Evolutionary conservation across 2,888 invertebrate species (phyloP).

Genomic region (Tachina fera): DNA sequence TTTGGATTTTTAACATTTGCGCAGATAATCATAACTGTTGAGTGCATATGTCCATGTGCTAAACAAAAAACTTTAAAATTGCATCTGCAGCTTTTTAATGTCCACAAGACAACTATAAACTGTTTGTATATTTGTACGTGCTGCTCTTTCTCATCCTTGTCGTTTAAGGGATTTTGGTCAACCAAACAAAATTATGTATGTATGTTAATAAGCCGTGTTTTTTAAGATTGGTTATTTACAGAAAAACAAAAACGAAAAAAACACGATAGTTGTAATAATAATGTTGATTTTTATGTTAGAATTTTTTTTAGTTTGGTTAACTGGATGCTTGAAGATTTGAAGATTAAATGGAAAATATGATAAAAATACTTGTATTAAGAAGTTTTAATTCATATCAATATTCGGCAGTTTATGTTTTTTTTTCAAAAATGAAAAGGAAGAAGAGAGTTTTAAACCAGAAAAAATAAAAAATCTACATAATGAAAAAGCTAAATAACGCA

Average conservation of each 20-base stretch:
- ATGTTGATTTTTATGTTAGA: conserved; percentile 56
- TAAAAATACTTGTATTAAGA: too few relatives aligned
- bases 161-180: conserved; percentile 63
- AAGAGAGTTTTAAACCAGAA: too few relatives aligned
- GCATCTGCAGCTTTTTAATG: conserved; percentile 65
- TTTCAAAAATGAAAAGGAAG: too few relatives aligned
- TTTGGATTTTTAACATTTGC: conserved; percentile 63
- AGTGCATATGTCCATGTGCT: conserved; percentile 68
- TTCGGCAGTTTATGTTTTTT: too few relatives aligned
- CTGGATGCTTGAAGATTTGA: background rate
- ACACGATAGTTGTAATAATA: conserved; percentile 65
- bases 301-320: conserved; percentile 38
- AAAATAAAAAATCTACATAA: too few relatives aligned
- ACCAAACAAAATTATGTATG: conserved; percentile 58
- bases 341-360: background rate
- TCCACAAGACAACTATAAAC: conserved; percentile 38
- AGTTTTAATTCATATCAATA: too few relatives aligned
- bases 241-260: conserved; percentile 1
- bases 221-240: conserved; percentile 25
- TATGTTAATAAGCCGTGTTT: conserved; percentile 52
- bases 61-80: conserved; percentile 67
- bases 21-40: conserved; percentile 75
- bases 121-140: background rate
- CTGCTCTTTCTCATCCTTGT: conserved; percentile 16
- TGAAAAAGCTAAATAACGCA: too few relatives aligned